Base-by-base conservation (phyloP, 1,140 invertebrate genomes). In the Bradynema listronoti region DNA sequence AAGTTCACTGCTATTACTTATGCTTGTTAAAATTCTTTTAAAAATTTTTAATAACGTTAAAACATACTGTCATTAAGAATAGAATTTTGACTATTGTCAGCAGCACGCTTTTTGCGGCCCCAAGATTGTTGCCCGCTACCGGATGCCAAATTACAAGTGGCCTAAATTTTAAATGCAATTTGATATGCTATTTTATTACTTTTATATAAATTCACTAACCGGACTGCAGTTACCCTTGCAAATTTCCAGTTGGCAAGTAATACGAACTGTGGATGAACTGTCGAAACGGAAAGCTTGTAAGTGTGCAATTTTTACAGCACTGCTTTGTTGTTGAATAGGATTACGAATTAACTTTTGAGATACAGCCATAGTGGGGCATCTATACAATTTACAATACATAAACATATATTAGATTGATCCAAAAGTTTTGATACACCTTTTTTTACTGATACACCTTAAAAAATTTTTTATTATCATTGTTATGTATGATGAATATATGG, bases 211-310 rank as follows among this genome's bases (percentile, higher is more conserved):
- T n/a, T n/a, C n/a, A n/a, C n/a, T n/a, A n/a, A n/a, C n/a, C n/a
- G n/a, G n/a, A n/a, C n/a, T n/a, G 51, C 76, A 77, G 11, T 70
- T 65, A 53, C 72, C 76, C 58, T 78, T 77, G 50, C 74, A 77
- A 34, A 77, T 73, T 41, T 77, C 74, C 9, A 77, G 45, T 27
- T 69, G 59, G 43, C 74, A 77, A 36, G 74, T 77, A 19, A 77
- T 60, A 58, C 69, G 22, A n/a, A 77, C 73, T 3, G 66, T 65
- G 6, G 68, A 50, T 6, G 73, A 71, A 24, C 56, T 60, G 56
- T 77, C 74, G 62, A 77, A 77, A 33, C 74, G 71, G 66, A 77
- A 77, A 19, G 74, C 74, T 61, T 77, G 76, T 47, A 77, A 56
- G 41, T 78, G 66, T 1, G 73, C 72, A 25, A 70, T 64, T 53